Conservation (phyloP, 1,140 invertebrate genomes). For the Drosophila fuyamai region DNA sequence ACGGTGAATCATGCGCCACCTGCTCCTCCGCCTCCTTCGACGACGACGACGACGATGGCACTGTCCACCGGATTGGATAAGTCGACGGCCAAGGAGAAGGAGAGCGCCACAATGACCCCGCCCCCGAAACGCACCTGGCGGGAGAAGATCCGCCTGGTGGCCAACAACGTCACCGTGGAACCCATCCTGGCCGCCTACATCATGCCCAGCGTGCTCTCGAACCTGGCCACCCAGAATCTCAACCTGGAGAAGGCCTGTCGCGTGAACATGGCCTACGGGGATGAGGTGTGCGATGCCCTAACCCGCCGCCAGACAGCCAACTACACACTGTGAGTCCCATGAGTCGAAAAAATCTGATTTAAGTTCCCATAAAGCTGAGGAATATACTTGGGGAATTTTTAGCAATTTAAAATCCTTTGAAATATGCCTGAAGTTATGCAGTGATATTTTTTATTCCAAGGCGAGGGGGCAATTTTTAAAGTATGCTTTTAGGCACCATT, state of each 20-base stretch:
- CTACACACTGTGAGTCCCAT: slow-evolving; percentile 86
- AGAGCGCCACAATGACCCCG: neutral
- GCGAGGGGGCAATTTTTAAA: neutral
- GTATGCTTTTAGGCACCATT: neutral
- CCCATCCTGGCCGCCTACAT: slow-evolving; percentile 92
- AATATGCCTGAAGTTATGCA: neutral
- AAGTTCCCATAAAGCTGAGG: too few relatives aligned
- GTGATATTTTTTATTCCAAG: neutral
- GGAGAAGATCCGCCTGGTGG: slow-evolving; percentile 86
- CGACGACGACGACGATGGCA: neutral
- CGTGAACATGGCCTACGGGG: slow-evolving; percentile 90
- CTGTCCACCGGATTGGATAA: slow-evolving; percentile 23
- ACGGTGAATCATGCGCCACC: slow-evolving; percentile 44
- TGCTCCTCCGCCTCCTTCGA: neutral
- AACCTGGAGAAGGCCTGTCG: slow-evolving; percentile 93
- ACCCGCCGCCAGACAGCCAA: slow-evolving; percentile 89
- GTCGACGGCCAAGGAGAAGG: slow-evolving; percentile 7
- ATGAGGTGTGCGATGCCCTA: slow-evolving; percentile 90
- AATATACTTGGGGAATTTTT: too few relatives aligned
- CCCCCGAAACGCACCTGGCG: slow-evolving; percentile 72
- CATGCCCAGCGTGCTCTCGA: slow-evolving; percentile 91
- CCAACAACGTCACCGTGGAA: slow-evolving; percentile 91
- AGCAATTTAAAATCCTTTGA: neutral
- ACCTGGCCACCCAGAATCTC: slow-evolving; percentile 92
- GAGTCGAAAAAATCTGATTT: too few relatives aligned